Evolutionary conservation across 1,140 invertebrate species (phyloP).

Genomic region (Drosophila busckii): DNA sequence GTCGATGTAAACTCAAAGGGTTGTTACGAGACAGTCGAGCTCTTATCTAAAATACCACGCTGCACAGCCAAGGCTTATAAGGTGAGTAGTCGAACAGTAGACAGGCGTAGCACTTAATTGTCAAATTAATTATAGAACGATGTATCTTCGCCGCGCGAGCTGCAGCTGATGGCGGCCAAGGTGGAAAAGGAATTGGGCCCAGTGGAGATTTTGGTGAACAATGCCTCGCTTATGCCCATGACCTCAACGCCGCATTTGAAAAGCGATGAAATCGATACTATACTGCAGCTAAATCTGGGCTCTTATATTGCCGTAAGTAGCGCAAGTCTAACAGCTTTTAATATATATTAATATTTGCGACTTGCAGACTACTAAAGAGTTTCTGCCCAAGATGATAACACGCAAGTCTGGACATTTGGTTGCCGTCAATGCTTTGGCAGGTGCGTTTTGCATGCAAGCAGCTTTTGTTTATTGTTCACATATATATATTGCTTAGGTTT

Average conservation of each 20-base stretch:
- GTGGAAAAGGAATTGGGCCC: constrained; percentile 75
- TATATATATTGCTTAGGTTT: constrained; percentile 27
- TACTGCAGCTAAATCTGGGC: constrained; percentile 69
- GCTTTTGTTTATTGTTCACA: too few species aligned
- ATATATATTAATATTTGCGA: background rate
- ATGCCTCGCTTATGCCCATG: constrained; percentile 76
- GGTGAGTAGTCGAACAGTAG: constrained; percentile 49
- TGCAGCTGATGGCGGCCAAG: constrained; percentile 68
- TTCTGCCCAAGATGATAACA: constrained; percentile 73
- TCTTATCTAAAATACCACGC: constrained; percentile 54
- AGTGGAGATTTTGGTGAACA: constrained; percentile 75
- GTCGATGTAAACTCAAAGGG: constrained; percentile 75
- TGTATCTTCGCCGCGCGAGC: constrained; percentile 65
- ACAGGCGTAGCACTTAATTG: too few species aligned
- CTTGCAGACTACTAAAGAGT: constrained; percentile 67
- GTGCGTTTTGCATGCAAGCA: constrained; percentile 12
- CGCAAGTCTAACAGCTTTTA: background rate
- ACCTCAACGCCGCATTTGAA: constrained; percentile 65
- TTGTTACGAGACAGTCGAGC: constrained; percentile 67
- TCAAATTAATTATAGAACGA: constrained; percentile 52
- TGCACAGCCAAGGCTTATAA: constrained; percentile 71
- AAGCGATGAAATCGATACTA: constrained; percentile 69
- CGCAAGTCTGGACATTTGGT: constrained; percentile 70
- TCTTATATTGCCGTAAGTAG: constrained; percentile 70
- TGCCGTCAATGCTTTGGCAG: constrained; percentile 66